Conservation (phyloP, 1,140 invertebrate species). For the Nautilus pompilius region DNA sequence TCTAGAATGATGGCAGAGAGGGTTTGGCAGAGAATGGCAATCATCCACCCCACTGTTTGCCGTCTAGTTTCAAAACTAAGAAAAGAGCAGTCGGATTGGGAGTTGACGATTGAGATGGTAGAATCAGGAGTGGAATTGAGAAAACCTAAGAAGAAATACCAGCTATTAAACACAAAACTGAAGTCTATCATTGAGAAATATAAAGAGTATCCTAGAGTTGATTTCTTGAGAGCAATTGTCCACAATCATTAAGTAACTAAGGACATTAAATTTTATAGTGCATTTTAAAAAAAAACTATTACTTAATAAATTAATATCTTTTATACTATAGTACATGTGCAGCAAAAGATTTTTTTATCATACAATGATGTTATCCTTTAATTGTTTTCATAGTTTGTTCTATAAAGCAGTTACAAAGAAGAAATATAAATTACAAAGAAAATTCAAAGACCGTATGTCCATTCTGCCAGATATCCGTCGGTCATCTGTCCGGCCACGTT, state of each 20-base stretch:
- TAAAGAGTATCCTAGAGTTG: not conserved
- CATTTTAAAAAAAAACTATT: no score
- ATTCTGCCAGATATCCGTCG: no score
- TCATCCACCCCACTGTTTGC: not conserved
- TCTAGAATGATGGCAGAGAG: not conserved
- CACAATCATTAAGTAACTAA: not conserved
- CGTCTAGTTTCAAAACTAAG: slow-evolving; percentile 2
- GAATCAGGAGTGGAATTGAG: not conserved
- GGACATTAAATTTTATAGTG: no score
- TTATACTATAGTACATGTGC: no score
- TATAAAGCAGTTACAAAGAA: no score
- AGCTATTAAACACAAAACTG: not conserved
- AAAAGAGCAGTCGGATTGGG: not conserved
- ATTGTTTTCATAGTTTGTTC: no score
- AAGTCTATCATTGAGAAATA: not conserved
- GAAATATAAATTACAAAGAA: no score
- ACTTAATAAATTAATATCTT: no score
- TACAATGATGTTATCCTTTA: no score
- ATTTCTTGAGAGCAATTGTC: slow-evolving; percentile 1
- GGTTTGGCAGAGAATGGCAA: not conserved
- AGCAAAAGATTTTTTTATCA: no score
- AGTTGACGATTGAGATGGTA: not conserved
- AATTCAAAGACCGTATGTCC: no score
- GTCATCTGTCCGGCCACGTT: no score
- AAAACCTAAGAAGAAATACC: not conserved